These are phyloP conservation scores for Hydrocynus forskahlii DNA, from an alignment of 2,797 vertebrate species.

Conservation along the genomic window DNA sequence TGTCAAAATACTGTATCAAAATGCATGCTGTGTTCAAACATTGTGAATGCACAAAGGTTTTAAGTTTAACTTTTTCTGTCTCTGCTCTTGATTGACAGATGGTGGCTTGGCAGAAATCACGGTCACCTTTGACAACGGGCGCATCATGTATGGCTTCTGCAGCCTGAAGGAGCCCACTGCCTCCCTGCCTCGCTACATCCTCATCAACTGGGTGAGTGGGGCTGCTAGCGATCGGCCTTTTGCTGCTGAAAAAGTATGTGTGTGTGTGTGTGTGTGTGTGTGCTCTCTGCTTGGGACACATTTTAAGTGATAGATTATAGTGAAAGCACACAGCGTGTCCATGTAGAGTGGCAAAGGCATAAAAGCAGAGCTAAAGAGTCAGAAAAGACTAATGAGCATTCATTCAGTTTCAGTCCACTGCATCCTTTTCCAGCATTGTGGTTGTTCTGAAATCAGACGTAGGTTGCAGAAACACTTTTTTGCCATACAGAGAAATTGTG, in stretches of 20 bases:
- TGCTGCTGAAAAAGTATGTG: background rate
- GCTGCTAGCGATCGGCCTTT: background rate
- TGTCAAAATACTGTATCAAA: background rate
- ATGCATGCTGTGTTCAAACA: background rate
- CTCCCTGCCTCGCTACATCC: slow-evolving; percentile 92
- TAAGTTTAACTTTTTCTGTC: background rate
- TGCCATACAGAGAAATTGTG: background rate
- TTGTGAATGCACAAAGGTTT: background rate
- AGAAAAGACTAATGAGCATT: background rate
- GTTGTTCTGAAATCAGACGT: background rate
- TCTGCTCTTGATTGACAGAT: slow-evolving; percentile 70
- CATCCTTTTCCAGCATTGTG: background rate
- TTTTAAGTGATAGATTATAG: slow-evolving; percentile 10
- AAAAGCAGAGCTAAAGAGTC: background rate
- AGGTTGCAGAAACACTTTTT: slow-evolving; percentile 4
- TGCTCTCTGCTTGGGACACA: background rate
- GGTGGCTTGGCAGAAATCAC: slow-evolving; percentile 91
- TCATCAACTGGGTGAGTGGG: slow-evolving; percentile 94
- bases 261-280: background rate
- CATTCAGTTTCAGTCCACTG: slow-evolving; percentile 1
- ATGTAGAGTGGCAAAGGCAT: slow-evolving; percentile 6
- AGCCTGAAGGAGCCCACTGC: slow-evolving; percentile 91
- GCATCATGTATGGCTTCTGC: slow-evolving; percentile 98
- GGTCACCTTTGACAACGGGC: slow-evolving; percentile 87
- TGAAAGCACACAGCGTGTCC: slow-evolving; percentile 2